Evolutionary conservation across 1,140 invertebrate species (phyloP), one percentile per base, ranked within the genome.

Genomic region (Camponotus pennsylvanicus): DNA sequence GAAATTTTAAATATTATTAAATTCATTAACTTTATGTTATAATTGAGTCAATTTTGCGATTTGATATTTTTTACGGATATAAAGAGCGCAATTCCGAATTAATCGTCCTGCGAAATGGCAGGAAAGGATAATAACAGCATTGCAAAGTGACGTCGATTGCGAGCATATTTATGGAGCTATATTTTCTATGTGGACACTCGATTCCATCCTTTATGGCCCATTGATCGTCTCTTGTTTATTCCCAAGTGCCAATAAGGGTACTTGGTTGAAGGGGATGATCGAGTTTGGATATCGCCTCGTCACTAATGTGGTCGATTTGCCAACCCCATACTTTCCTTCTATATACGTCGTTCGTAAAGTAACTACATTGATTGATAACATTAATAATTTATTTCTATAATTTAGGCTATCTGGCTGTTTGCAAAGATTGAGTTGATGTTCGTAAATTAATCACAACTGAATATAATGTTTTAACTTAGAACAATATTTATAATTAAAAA

Each of bases 171-270:
- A 89, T 89, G 78, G 88, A 90, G 75, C 85, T 64, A 70, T 86
- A 66, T 88, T 90, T 83, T 90, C 86, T 84, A 75, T 82, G 66
- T 80, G 71, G 77, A 90, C 78, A 88, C 89, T 90, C 73, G 83
- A 90, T 88, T 86, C 37, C 71, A 86, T 82, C 77, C 83, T 86
- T 89, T 71, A 59, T 84, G 59, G 86, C 63, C 63, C 83, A 90
- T 90, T 87, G 89, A 90, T 90, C 77, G 86, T 79, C 89, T 90
- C 89, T 90, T 90, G 89, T 86, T 90, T 90, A 90, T 90, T 78
- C 71, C 89, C 88, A 88, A 90, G 86, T 87, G 82, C 64, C 86
- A 77, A 83, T 76, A 78, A 89, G 88, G 86, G 88, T 57, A 78
- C 69, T 66, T 77, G 40, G 79, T 78, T 59, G 64, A 52, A 69